A percentile compares a stretch with the other conserved stretches of the same genome.
Evolutionary conservation across 2,888 invertebrate species (phyloP).

Genomic region (Oligia latruncula): DNA sequence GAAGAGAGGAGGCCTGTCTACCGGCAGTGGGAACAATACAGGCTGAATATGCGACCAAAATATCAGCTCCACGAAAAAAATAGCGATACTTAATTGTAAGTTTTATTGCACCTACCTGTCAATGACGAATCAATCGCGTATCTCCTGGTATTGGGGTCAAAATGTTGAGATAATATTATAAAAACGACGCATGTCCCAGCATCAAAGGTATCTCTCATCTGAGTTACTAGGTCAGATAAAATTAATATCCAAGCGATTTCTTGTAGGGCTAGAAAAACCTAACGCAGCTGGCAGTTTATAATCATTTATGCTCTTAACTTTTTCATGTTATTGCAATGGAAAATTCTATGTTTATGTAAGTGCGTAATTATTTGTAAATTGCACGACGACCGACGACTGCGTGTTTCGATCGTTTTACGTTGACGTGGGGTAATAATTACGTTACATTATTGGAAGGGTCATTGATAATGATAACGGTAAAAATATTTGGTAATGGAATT

Average conservation of each 20-base stretch:
- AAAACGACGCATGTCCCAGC: conserved; percentile 15
- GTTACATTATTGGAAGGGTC: conserved; percentile 8
- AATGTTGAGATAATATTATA: conserved; percentile 42
- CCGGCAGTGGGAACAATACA: neutral
- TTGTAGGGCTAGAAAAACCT: conserved; percentile 39
- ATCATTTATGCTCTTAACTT: conserved; percentile 8
- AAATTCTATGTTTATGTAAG: conserved; percentile 26
- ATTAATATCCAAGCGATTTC: conserved; percentile 54
- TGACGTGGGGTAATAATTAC: conserved; percentile 21
- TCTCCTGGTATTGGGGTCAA: conserved; percentile 34
- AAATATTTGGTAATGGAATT: conserved; percentile 22
- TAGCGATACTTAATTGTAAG: neutral
- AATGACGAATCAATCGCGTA: conserved; percentile 22
- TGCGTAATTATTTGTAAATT: conserved; percentile 24
- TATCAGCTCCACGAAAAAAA: conserved; percentile 9
- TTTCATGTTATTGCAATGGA: conserved; percentile 13
- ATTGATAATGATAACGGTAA: neutral
- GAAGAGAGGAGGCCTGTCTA: neutral
- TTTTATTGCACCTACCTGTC: conserved; percentile 32
- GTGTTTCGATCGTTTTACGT: conserved; percentile 17
- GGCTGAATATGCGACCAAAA: neutral
- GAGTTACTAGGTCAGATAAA: conserved; percentile 67
- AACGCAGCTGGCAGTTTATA: neutral
- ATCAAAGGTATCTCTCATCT: conserved; percentile 41
- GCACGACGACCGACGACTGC: neutral